phyloP scores from a whole-genome alignment of 1,140 invertebrate genomes.

The Musca vetustissima region DNA sequence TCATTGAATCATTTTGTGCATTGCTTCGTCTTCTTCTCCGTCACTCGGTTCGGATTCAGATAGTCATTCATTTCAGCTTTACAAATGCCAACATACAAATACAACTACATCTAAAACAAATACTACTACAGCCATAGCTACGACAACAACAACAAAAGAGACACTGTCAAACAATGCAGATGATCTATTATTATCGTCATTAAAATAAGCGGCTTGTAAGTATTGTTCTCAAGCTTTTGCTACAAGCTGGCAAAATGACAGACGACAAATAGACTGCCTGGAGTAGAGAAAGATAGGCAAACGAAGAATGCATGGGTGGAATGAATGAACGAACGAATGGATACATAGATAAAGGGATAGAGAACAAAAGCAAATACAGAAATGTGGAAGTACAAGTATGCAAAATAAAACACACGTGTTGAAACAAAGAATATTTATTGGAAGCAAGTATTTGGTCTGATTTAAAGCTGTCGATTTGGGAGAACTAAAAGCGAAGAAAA shows the following conservation, averaged over 20 bases:
- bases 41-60: no score
- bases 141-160: not conserved
- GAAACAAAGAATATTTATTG: not conserved
- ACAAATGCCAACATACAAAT: no score
- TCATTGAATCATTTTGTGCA: no score
- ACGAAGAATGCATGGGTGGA: not conserved
- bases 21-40: no score
- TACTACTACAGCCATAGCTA: no score
- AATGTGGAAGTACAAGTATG: not conserved
- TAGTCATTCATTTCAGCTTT: no score
- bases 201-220: conserved; percentile 23
- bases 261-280: not conserved
- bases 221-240: conserved; percentile 19
- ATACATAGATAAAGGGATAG: not conserved
- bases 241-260: not conserved
- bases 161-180: not conserved
- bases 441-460: no score
- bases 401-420: not conserved
- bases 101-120: no score
- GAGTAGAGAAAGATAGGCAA: not conserved
- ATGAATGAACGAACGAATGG: not conserved
- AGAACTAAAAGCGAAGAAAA: no score
- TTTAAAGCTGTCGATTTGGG: no score
- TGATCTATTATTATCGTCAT: conserved; percentile 27
- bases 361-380: not conserved